phyloP scores from a whole-genome alignment of 1,140 invertebrate species.

The Leucophenga varia region DNA sequence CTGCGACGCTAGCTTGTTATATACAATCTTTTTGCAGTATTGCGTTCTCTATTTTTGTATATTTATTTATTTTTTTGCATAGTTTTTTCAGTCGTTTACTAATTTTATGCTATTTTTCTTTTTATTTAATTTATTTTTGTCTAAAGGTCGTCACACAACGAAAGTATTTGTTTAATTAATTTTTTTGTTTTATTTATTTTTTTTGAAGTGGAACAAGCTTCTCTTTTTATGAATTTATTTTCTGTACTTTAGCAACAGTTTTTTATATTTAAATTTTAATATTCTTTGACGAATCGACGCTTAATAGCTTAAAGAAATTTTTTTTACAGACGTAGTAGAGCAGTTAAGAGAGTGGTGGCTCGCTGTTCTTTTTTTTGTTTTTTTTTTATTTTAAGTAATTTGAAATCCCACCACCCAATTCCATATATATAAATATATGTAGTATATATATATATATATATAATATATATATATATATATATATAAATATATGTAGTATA shows the following conservation, averaged over 20 bases:
- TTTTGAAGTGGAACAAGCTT: constrained; percentile 8
- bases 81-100: too few species aligned
- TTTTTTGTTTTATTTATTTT: constrained; percentile 22
- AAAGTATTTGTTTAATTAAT: constrained; percentile 38
- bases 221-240: constrained; percentile 16
- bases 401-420: too few species aligned
- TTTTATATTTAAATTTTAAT: constrained; percentile 10
- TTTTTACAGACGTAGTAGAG: not conserved
- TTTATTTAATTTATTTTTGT: too few species aligned
- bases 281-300: too few species aligned
- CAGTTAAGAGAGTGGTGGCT: constrained; percentile 7
- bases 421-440: constrained; percentile 30
- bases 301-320: too few species aligned
- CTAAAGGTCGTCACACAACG: constrained; percentile 42
- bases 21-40: too few species aligned
- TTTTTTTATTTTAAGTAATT: constrained; percentile 24
- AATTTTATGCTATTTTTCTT: too few species aligned
- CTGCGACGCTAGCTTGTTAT: too few species aligned
- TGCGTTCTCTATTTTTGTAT: too few species aligned
- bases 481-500: constrained; percentile 19
- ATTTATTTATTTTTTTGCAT: too few species aligned
- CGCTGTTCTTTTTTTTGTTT: constrained; percentile 16
- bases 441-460: constrained; percentile 17
- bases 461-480: constrained; percentile 12
- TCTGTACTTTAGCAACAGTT: too few species aligned